These are phyloP conservation scores for Origma solitaria DNA, from an alignment of 2,113 vertebrate genomes.

Conservation along the genomic window DNA sequence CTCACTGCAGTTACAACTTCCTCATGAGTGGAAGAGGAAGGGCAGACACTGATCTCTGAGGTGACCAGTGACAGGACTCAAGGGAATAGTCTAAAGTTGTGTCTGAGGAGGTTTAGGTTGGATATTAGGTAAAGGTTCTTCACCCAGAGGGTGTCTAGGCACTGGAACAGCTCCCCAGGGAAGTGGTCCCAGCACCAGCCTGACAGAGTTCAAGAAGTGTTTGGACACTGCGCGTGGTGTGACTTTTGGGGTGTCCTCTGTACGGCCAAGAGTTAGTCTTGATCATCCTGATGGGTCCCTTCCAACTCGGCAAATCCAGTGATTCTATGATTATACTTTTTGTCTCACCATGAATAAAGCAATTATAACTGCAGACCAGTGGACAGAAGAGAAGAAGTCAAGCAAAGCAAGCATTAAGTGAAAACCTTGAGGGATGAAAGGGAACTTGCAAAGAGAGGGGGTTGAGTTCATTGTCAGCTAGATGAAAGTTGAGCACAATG, in stretches of 20 bases:
- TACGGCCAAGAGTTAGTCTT: not conserved
- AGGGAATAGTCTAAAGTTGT: not conserved
- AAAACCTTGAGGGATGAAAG: not conserved
- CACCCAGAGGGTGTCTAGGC: rapidly evolving
- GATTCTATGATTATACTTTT: not conserved
- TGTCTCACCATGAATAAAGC: not conserved
- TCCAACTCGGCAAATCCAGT: not conserved
- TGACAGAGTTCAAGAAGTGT: not conserved
- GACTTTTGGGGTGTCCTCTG: not conserved
- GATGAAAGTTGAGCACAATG: not conserved
- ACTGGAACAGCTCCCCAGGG: rapidly evolving
- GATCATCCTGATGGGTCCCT: not conserved
- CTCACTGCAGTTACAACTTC: too few species aligned
- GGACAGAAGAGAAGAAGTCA: not conserved
- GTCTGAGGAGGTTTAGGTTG: rapidly evolving
- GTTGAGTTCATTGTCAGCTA: not conserved
- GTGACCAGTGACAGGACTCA: rapidly evolving
- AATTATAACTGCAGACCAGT: not conserved
- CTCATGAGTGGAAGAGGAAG: rapidly evolving
- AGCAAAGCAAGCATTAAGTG: not conserved
- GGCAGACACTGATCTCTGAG: not conserved
- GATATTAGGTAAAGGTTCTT: rapidly evolving
- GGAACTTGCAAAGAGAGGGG: not conserved
- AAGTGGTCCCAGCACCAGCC: rapidly evolving
- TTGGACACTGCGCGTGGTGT: not conserved